Evolutionary conservation across 2,888 invertebrate genomes (phyloP).

Genomic region (Scelioninae gen. 2): DNA sequence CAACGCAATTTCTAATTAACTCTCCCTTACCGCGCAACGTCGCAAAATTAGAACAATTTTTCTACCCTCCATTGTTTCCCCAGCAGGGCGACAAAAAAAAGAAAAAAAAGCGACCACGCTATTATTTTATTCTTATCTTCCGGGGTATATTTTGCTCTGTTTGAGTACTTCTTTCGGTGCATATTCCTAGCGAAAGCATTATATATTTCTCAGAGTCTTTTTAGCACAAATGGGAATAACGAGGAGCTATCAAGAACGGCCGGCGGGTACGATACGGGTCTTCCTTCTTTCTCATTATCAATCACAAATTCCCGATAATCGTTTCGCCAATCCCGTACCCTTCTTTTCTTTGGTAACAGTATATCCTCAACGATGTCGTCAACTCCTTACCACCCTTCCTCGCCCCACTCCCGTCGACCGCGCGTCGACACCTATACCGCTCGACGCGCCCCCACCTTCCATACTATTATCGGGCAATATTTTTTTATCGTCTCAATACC

Average conservation of each 20-base stretch:
- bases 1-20: too few species aligned
- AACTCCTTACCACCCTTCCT: constrained; percentile 28
- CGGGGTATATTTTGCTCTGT: constrained; percentile 47
- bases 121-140: constrained; percentile 56
- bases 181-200: constrained; percentile 52
- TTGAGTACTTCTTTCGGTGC: constrained; percentile 49
- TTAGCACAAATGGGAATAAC: constrained; percentile 56
- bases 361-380: constrained; percentile 51
- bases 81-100: constrained; percentile 28
- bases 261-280: constrained; percentile 57
- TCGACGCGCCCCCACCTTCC: constrained; percentile 30
- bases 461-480: constrained; percentile 60
- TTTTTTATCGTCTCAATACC: constrained; percentile 58
- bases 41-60: constrained; percentile 23
- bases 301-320: constrained; percentile 67
- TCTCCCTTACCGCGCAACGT: too few species aligned
- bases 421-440: constrained; percentile 48
- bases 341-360: constrained; percentile 52
- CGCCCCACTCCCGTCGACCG: constrained; percentile 10
- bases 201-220: constrained; percentile 55
- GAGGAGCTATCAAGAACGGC: constrained; percentile 58
- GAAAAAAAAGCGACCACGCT: constrained; percentile 46
- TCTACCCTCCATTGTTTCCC: not conserved
- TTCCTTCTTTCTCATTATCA: constrained; percentile 64
- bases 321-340: constrained; percentile 54